phyloP scores from a whole-genome alignment of 2,797 vertebrate genomes.

The Lacerta viridis region DNA sequence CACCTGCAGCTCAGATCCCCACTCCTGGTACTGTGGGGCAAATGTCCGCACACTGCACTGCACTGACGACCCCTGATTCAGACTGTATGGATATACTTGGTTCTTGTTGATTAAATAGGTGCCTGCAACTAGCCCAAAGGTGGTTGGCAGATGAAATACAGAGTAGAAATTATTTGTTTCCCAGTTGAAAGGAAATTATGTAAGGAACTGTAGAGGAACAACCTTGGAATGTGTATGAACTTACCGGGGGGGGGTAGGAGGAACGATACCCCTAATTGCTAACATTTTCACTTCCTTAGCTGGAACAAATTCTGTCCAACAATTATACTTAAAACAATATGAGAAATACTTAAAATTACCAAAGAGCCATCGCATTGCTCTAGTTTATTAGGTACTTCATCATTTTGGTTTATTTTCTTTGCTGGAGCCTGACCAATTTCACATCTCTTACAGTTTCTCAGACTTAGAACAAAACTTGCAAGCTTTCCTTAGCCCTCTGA shows the following conservation, averaged over 20 bases:
- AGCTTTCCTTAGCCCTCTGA: conserved; percentile 42
- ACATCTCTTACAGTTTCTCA: conserved; percentile 43
- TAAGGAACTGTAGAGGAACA: not conserved
- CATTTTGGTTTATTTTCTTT: conserved; percentile 52
- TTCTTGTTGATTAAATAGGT: not conserved
- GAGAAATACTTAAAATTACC: conserved; percentile 69
- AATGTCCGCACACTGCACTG: too few relatives aligned
- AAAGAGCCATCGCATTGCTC: conserved; percentile 64
- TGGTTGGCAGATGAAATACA: not conserved
- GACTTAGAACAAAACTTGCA: conserved; percentile 38
- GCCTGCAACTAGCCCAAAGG: not conserved
- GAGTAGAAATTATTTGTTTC: not conserved
- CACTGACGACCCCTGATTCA: too few relatives aligned
- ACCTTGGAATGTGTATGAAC: conserved; percentile 1
- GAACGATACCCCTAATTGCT: not conserved
- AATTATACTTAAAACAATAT: conserved; percentile 69
- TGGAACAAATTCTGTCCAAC: conserved; percentile 67
- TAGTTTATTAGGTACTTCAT: conserved; percentile 72
- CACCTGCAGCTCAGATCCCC: too few relatives aligned
- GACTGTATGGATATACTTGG: not conserved
- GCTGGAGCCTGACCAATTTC: conserved; percentile 61
- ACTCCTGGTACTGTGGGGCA: too few relatives aligned
- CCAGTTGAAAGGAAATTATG: not conserved
- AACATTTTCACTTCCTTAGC: conserved; percentile 72
- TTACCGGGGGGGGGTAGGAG: not conserved